phyloP scores from a whole-genome alignment of 2,888 invertebrate genomes.

The Drosophila formosana region DNA sequence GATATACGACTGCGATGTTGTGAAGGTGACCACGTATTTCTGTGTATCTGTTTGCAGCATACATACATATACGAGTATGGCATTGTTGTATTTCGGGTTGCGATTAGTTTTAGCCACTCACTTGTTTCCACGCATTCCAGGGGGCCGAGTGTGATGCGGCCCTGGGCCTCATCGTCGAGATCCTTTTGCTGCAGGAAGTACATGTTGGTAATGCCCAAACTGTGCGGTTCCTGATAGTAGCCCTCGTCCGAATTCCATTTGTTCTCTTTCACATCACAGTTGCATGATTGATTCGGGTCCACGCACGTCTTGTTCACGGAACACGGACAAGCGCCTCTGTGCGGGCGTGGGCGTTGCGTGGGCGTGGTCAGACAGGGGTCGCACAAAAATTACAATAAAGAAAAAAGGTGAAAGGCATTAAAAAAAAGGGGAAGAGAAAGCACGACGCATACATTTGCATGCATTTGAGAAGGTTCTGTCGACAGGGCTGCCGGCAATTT shows the following conservation, averaged over 20 bases:
- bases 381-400: conserved; percentile 20
- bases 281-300: conserved; percentile 93
- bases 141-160: conserved; percentile 95
- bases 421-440: conserved; percentile 20
- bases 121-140: conserved; percentile 97
- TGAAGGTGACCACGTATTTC: conserved; percentile 96
- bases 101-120: conserved; percentile 85
- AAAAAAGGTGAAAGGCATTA: conserved; percentile 62
- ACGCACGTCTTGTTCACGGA: conserved; percentile 93
- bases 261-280: conserved; percentile 94
- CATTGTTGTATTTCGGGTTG: neutral
- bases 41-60: conserved; percentile 89
- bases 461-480: conserved; percentile 54
- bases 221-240: conserved; percentile 91
- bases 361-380: conserved; percentile 2
- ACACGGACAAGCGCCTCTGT: conserved; percentile 90
- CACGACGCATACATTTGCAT: conserved; percentile 70
- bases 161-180: conserved; percentile 92
- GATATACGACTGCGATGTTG: conserved; percentile 95
- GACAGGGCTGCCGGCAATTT: conserved; percentile 62
- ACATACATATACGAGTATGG: neutral
- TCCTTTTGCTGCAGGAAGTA: conserved; percentile 94
- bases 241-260: conserved; percentile 97
- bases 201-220: conserved; percentile 96
- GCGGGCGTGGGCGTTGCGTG: neutral